A percentile compares a stretch with the other conserved stretches of the same genome.
Evolutionary conservation across 2,113 vertebrate species (phyloP).

Genomic region (sheep (Ovis aries)): ARS-UI_Ramb_v3.0 NC_056063.1:81644001-81644500

Average conservation of each 20-base stretch:
- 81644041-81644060: constrained; percentile 17
- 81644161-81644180: constrained; percentile 99
- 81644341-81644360: constrained; percentile 93
- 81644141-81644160: constrained; percentile 85
- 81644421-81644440: constrained; percentile 96
- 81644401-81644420: constrained; percentile 98
- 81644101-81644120: constrained; percentile 71
- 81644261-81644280: constrained; percentile 97
- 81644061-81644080: constrained; percentile 44
- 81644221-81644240: constrained; percentile 99
- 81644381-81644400: constrained; percentile 99
- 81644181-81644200: constrained; percentile 98
- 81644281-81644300: constrained; percentile 96
- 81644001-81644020: constrained; percentile 23
- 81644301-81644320: constrained; percentile 96
- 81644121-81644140: constrained; percentile 45
- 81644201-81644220: constrained; percentile 99
- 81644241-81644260: constrained; percentile 99
- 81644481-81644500: neutral
- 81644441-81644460: constrained; percentile 85
- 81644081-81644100: constrained; percentile 57
- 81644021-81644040: neutral
- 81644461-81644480: constrained; percentile 46
- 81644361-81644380: constrained; percentile 94
- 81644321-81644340: constrained; percentile 99